These are phyloP conservation scores for Monochamus alternatus DNA, from an alignment of 2,888 invertebrate species.

Conservation along the genomic window DNA sequence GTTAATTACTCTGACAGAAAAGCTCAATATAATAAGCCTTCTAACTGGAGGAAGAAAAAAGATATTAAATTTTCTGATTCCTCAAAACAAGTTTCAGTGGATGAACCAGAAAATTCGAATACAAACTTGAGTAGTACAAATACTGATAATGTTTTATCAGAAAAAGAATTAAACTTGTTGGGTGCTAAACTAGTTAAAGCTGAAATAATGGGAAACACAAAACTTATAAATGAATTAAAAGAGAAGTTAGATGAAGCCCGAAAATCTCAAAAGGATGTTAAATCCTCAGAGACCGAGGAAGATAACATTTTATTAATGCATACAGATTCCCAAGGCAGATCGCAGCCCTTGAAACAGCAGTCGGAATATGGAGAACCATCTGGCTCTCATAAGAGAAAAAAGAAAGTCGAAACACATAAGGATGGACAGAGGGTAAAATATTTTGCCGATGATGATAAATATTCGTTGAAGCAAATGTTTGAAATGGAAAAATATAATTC, in stretches of 20 bases:
- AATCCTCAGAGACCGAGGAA: conserved; percentile 59
- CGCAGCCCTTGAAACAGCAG: conserved; percentile 75
- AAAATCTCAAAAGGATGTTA: conserved; percentile 62
- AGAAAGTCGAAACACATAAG: conserved; percentile 81
- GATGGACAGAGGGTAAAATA: conserved; percentile 85
- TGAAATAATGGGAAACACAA: conserved; percentile 90
- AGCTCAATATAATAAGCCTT: conserved; percentile 13
- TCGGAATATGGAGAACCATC: conserved; percentile 71
- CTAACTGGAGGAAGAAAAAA: conserved; percentile 52
- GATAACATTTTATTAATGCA: conserved; percentile 79
- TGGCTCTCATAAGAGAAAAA: conserved; percentile 69
- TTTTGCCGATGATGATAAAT: conserved; percentile 92
- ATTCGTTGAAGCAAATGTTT: conserved; percentile 89
- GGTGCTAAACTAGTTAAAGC: conserved; percentile 94
- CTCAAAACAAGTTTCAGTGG: neutral
- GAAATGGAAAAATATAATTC: conserved; percentile 86
- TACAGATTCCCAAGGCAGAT: conserved; percentile 79
- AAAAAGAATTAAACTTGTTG: conserved; percentile 91
- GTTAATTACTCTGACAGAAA: conserved; percentile 57
- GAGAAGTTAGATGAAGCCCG: conserved; percentile 82
- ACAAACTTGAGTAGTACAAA: conserved; percentile 13
- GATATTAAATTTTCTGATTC: neutral
- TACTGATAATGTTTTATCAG: conserved; percentile 72
- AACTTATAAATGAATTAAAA: conserved; percentile 81
- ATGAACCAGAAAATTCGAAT: neutral